Base-by-base conservation (phyloP, 2,888 invertebrate genomes). In the Andrena chrysosceles region DNA sequence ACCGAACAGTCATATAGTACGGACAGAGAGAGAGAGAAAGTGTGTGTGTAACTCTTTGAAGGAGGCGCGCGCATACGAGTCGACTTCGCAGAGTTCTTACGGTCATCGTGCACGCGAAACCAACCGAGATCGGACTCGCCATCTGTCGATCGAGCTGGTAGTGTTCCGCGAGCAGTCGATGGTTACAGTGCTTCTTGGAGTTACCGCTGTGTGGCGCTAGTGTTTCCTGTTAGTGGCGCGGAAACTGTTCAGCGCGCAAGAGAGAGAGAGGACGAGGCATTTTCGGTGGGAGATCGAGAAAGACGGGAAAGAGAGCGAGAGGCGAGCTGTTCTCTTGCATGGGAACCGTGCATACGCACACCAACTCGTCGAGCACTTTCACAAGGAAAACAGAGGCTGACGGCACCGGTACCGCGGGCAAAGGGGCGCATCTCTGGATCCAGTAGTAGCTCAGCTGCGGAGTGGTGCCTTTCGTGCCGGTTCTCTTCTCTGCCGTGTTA, bases 401-500 rank as follows among this genome's bases (percentile, higher is more conserved):
- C 71, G 69, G 63, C 75, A 72, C 72, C 81, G 78, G 81, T 75
- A 69, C 72, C 52, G 72, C 80, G 72, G 62, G 84, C 81, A 66
- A 77, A 86, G 86, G 72, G 84, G 79, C 83, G 84, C 83, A 83
- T 81, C 81, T 85, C 77, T 85, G 80, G 75, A 84, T 82, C 86
- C 90, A 91, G 91, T 91, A 87, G 89, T 86, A 87, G 72, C 86
- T 85, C 88, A 87, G 89, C 88, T 69, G 80, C 83, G 86, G 86
- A 87, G 87, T 81, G 83, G 87, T 87, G 85, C 85, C 73, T 87
- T 42, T 87, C 86, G 89, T 82, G 83, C 82, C 77, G 77, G 71
- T 84, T 68, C 73, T 68, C 66, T 74, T 42, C 16, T 77, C 52
- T 62, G 56, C 56, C 42, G 78, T 59, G 75, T 69, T 35, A 64